A percentile compares a stretch with the other conserved stretches of the same genome.
phyloP scores from a whole-genome alignment of 2,888 invertebrate species.

The Ochropleura plecta region DNA sequence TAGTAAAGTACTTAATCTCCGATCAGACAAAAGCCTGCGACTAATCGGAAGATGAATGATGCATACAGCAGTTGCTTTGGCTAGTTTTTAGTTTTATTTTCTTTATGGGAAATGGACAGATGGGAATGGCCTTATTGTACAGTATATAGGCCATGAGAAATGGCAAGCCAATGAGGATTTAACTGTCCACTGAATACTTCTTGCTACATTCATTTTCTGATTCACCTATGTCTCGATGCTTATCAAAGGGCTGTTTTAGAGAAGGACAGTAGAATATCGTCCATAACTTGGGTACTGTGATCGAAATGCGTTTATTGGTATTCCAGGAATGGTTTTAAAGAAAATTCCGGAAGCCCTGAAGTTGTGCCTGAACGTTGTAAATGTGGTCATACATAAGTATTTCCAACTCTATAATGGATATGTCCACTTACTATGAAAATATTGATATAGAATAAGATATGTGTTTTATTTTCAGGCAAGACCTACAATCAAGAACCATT shows the following conservation, averaged over 20 bases:
- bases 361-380: background rate
- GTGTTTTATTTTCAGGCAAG: too few species aligned
- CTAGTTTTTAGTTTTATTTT: conserved; percentile 31
- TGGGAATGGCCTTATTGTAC: conserved; percentile 26
- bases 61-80: conserved; percentile 19
- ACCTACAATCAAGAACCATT: too few species aligned
- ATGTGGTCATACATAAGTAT: background rate
- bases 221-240: background rate
- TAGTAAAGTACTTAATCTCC: conserved; percentile 38
- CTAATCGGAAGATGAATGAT: conserved; percentile 60
- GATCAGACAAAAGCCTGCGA: conserved; percentile 41
- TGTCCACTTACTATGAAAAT: too few species aligned
- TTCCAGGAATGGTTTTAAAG: background rate
- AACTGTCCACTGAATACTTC: background rate
- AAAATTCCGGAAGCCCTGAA: background rate
- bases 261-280: too few species aligned
- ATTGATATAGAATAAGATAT: too few species aligned
- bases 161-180: background rate
- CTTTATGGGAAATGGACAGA: conserved; percentile 39
- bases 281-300: background rate
- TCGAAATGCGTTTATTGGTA: background rate
- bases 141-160: conserved; percentile 43
- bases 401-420: too few species aligned
- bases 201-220: background rate
- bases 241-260: background rate